These are phyloP conservation scores for Therioaphis trifolii DNA, from an alignment of 2,888 invertebrate genomes.

Conservation along the genomic window DNA sequence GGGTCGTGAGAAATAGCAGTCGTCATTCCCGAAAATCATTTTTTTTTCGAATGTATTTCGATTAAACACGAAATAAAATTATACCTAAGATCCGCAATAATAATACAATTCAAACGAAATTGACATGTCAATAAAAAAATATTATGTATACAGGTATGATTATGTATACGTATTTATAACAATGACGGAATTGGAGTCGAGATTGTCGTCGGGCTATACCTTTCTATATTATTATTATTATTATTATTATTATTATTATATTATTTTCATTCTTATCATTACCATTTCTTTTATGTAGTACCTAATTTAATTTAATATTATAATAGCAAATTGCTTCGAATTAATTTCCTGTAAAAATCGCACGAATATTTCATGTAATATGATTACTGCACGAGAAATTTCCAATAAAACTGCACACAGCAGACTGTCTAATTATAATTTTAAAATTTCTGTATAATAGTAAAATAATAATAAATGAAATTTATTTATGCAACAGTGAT, in stretches of 20 bases:
- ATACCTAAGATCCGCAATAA: conserved; percentile 41
- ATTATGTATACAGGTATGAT: conserved; percentile 9
- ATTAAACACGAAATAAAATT: conserved; percentile 41
- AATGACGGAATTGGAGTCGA: conserved; percentile 8
- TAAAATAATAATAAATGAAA: background rate
- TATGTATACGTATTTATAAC: conserved; percentile 6
- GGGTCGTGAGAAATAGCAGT: conserved; percentile 54
- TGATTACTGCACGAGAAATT: background rate
- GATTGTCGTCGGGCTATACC: background rate
- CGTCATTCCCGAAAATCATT: conserved; percentile 49
- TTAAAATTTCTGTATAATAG: background rate
- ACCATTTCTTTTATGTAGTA: background rate
- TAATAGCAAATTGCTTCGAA: background rate
- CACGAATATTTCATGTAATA: conserved; percentile 2
- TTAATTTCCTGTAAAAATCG: conserved; percentile 24
- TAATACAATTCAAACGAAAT: conserved; percentile 31
- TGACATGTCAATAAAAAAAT: conserved; percentile 22
- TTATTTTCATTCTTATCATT: background rate
- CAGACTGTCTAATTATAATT: background rate
- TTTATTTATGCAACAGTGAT: background rate
- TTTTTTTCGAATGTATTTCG: conserved; percentile 39
- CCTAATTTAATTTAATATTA: background rate
- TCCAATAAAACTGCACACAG: background rate
- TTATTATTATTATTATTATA: conserved; percentile 7
- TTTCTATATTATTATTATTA: background rate